Conservation (phyloP, 2,888 invertebrate genomes). For the Caenorhabditis sp. region DNA sequence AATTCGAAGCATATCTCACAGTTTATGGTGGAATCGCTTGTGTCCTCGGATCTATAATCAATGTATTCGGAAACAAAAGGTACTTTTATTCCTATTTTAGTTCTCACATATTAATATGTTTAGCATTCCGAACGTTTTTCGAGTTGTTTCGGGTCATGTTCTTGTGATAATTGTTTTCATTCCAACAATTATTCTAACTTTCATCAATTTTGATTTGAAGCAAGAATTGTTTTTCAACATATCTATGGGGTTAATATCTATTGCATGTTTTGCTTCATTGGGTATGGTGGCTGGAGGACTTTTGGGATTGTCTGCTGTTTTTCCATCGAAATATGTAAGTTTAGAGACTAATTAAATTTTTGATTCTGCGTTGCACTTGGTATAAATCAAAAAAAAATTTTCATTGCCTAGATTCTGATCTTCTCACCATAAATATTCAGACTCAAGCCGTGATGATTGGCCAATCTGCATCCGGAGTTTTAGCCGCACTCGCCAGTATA, state of each 20-base stretch:
- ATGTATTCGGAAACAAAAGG: slow-evolving; percentile 47
- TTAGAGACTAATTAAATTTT: no score
- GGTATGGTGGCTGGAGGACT: slow-evolving; percentile 57
- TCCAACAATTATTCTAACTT: slow-evolving; percentile 48
- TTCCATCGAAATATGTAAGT: slow-evolving; percentile 48
- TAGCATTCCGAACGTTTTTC: slow-evolving; percentile 46
- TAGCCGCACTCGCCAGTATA: slow-evolving; percentile 35
- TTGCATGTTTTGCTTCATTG: slow-evolving; percentile 51
- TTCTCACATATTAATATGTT: slow-evolving; percentile 10
- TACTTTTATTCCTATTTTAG: slow-evolving; percentile 5
- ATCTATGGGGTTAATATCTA: slow-evolving; percentile 41
- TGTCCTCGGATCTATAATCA: slow-evolving; percentile 49
- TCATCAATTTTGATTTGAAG: slow-evolving; percentile 47
- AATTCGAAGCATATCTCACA: slow-evolving; percentile 51
- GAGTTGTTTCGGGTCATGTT: slow-evolving; percentile 54
- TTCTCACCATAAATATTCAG: no score
- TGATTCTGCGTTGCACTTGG: no score
- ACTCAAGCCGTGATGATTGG: slow-evolving; percentile 56
- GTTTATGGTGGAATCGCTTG: slow-evolving; percentile 49
- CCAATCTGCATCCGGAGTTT: slow-evolving; percentile 50
- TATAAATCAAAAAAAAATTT: no score
- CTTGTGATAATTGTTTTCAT: slow-evolving; percentile 51
- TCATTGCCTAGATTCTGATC: no score
- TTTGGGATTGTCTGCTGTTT: slow-evolving; percentile 46
- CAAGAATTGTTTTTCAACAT: slow-evolving; percentile 50